Evolutionary conservation across 2,113 vertebrate species (phyloP).

Genomic region (Callionymus lyra): DNA sequence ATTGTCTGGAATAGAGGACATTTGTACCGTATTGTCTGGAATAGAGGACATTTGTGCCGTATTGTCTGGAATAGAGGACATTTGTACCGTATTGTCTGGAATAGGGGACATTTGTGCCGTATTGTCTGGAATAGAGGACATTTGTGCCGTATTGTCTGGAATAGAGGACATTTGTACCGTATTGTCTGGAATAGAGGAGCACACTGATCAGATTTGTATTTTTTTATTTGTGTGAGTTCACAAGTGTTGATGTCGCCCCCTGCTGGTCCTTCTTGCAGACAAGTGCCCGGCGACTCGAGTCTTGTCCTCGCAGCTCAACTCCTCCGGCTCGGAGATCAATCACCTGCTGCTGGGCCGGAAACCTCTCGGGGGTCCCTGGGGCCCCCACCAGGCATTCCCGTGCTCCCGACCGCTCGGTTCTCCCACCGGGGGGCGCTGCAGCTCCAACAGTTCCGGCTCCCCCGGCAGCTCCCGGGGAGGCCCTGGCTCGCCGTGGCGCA

Average conservation of each 20-base stretch:
- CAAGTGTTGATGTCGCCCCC: not conserved
- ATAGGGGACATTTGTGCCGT: no score
- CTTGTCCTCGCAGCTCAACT: constrained; percentile 85
- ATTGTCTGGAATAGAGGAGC: no score
- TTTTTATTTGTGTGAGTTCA: not conserved
- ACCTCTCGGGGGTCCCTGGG: constrained; percentile 59
- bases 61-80: no score
- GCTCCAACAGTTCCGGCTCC: constrained; percentile 36
- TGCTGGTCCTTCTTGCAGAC: constrained; percentile 59
- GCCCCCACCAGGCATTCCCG: constrained; percentile 7
- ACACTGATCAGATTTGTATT: no score
- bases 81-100: no score
- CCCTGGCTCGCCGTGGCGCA: constrained; percentile 82
- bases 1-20: no score
- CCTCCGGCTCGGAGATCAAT: constrained; percentile 84
- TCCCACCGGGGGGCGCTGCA: constrained; percentile 20
- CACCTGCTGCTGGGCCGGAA: constrained; percentile 93
- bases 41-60: no score
- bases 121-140: no score
- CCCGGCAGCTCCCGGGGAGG: constrained; percentile 54
- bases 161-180: no score
- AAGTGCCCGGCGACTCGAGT: constrained; percentile 87
- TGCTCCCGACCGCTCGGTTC: constrained; percentile 19
- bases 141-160: no score
- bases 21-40: no score